Evolutionary conservation across 1,140 invertebrate species (phyloP).

Genomic region (Homarus americanus): DNA sequence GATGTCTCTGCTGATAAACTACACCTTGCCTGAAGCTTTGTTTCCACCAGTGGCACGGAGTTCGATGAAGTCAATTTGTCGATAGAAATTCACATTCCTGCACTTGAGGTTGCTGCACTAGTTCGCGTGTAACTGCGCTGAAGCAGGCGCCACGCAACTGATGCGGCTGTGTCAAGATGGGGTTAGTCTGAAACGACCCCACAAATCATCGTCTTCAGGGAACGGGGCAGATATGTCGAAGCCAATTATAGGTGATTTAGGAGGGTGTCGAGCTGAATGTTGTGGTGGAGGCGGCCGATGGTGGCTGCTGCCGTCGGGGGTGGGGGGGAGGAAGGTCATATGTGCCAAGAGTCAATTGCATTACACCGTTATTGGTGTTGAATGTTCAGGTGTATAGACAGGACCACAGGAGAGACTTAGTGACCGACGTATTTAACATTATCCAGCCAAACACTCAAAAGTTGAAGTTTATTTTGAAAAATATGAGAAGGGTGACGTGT

Average conservation of each 20-base stretch:
- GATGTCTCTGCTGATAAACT: neutral
- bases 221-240: slow-evolving; percentile 14
- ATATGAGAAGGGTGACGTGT: no score
- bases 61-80: neutral
- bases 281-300: neutral
- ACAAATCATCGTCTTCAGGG: slow-evolving; percentile 17
- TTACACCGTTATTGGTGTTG: no score
- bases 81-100: neutral
- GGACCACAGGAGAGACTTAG: no score
- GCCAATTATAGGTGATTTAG: slow-evolving; percentile 31
- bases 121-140: neutral
- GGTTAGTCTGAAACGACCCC: slow-evolving; percentile 2
- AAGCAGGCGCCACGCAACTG: neutral
- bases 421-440: no score
- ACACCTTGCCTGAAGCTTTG: neutral
- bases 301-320: no score
- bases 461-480: no score
- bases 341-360: no score
- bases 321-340: no score
- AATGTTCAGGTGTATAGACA: no score
- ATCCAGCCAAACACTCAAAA: no score
- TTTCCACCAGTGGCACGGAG: neutral
- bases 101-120: neutral
- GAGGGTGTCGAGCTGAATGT: neutral
- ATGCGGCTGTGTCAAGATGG: neutral